Percentiles rank a stretch among this genome's conserved stretches.
Evolutionary conservation across 2,797 vertebrate species (phyloP).

Genomic region (Sebastes iracundus): DNA sequence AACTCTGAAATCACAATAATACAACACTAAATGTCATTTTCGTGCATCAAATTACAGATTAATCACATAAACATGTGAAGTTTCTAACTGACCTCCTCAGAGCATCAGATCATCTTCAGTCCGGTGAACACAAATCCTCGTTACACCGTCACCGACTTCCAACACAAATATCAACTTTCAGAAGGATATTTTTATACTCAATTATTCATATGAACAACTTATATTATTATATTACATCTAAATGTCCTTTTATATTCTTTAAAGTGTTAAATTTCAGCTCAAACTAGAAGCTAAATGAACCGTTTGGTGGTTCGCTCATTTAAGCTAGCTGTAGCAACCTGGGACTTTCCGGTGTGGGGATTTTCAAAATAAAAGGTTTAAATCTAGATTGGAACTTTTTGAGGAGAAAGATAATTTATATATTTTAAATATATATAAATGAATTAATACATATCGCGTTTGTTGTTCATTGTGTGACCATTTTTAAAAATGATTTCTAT

Average conservation of each 20-base stretch:
- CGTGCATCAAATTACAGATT: neutral
- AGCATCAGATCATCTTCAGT: conserved; percentile 8
- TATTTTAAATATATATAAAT: too few species aligned
- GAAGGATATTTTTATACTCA: rapidly evolving
- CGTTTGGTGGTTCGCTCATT: neutral
- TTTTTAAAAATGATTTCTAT: too few species aligned
- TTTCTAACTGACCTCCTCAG: too few species aligned
- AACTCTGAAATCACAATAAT: rapidly evolving
- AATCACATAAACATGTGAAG: rapidly evolving
- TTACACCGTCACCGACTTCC: conserved; percentile 53
- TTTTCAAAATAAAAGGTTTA: conserved; percentile 50
- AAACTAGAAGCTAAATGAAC: conserved; percentile 9
- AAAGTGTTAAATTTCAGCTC: neutral
- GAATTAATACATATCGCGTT: too few species aligned
- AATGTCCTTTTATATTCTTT: rapidly evolving
- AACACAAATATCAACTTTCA: neutral
- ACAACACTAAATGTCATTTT: neutral
- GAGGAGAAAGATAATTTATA: neutral
- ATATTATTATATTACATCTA: rapidly evolving
- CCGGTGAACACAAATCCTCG: conserved; percentile 53
- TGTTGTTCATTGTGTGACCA: too few species aligned
- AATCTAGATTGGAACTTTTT: rapidly evolving
- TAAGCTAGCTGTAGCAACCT: neutral
- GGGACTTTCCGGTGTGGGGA: neutral
- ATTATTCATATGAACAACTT: rapidly evolving